These are phyloP conservation scores for human DNA, from an alignment of 2,113 vertebrate genomes.

Conservation along the genomic window DNA sequence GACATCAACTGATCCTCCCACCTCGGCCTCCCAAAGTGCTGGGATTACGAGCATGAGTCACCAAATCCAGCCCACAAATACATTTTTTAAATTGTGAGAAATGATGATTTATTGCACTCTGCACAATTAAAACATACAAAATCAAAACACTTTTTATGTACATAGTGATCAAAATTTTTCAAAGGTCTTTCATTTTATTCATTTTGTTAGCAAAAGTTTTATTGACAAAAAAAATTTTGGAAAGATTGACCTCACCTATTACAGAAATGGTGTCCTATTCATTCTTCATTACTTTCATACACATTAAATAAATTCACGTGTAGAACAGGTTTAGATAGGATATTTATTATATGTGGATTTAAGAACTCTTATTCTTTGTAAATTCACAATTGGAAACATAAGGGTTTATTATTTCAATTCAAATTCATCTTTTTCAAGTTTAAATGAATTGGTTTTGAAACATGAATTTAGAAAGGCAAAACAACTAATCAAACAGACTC, in stretches of 20 bases:
- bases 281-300: background rate
- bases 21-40: too few species aligned
- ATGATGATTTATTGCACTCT: background rate
- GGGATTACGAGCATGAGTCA: too few species aligned
- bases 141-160: background rate
- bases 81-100: background rate
- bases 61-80: background rate
- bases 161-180: background rate
- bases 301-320: conserved; percentile 23
- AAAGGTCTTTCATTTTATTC: background rate
- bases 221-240: conserved; percentile 26
- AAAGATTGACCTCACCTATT: background rate
- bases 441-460: conserved; percentile 74
- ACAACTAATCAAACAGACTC: conserved; percentile 72
- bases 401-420: conserved; percentile 68
- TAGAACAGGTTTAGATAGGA: background rate
- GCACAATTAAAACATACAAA: conserved; percentile 1
- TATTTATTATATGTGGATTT: conserved; percentile 48
- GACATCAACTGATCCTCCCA: too few species aligned
- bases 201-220: background rate
- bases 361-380: conserved; percentile 25
- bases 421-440: conserved; percentile 70
- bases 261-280: background rate
- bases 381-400: conserved; percentile 63
- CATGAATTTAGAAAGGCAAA: conserved; percentile 70